Base-by-base conservation (phyloP, 2,113 vertebrate species). In the Brachyhypopomus occidentalis region DNA sequence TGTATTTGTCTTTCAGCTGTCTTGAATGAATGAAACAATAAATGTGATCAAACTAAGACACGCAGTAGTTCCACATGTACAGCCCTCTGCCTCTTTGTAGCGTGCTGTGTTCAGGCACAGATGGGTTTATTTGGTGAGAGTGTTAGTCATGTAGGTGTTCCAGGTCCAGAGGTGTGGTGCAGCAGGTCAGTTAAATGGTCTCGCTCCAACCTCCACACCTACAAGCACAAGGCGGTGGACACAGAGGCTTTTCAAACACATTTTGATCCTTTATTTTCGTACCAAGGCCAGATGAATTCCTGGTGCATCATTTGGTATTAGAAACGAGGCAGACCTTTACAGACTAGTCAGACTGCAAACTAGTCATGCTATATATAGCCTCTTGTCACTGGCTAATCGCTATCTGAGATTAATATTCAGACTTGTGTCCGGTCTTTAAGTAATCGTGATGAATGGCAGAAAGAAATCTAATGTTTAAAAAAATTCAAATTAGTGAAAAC, bases 161-260 rank as follows among this genome's bases (percentile, higher is more conserved):
- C 79, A 81, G 58, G 6, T 30, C n/a, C n/a, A 1, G 25, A 69
- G 2, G 72, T 67, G 48, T 7, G 27, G 11, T 75, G 52, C 63
- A 75, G 67, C 79, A 75, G 48, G 45, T 81, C 62, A 69, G 52
- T 8, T 5, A 45, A 52, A 75, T 5, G 14, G 62, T 67, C 58
- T 75, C 59, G 74, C 72, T 34, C 17, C 22, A 59, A 56, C 71
- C 45, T 75, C 52, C 30, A 74, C 25, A 74, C 62, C 79, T 69
- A 27, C 27, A 78, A 23, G 23, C 60, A 69, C 5, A 36, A 4
- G 14, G 41, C 5, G 9, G 41, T 41, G 9, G 30, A 69, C 1
- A 34, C 1, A 56, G 20, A 72, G n/a, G n/a, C 20, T 20, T 71
- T 45, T 45, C 5, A 22, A 5, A 11, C 36, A 48, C 11, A 25